Conservation (phyloP, 2,888 invertebrate species). For the Ramazzottius varieornatus region DNA sequence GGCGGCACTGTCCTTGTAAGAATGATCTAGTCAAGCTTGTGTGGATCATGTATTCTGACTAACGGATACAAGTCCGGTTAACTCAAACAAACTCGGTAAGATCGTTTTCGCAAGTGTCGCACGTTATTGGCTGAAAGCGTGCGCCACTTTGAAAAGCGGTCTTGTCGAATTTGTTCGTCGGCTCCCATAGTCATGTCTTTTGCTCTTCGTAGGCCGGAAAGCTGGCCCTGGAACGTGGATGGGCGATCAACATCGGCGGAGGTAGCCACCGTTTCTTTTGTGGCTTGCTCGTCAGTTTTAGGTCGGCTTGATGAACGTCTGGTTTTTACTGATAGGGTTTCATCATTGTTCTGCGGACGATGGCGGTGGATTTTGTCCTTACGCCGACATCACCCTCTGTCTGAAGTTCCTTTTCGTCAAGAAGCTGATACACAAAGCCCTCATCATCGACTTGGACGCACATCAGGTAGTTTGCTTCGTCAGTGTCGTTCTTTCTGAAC, state of each 20-base stretch:
- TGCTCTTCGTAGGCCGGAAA: conserved; percentile 38
- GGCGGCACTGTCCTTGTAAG: conserved; percentile 45
- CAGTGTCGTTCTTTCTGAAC: no score
- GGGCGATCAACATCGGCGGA: conserved; percentile 69
- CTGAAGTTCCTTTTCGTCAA: conserved; percentile 36
- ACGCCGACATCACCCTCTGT: conserved; percentile 59
- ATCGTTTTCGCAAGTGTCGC: not conserved
- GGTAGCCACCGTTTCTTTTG: conserved; percentile 23
- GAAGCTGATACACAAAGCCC: conserved; percentile 27
- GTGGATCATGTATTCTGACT: no score
- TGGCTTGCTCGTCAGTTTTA: not conserved
- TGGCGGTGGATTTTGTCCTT: conserved; percentile 67
- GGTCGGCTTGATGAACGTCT: not conserved
- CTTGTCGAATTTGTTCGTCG: not conserved
- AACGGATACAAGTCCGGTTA: no score
- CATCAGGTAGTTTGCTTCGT: conserved; percentile 39
- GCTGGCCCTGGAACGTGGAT: conserved; percentile 49
- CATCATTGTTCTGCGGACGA: conserved; percentile 50
- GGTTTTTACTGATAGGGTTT: conserved; percentile 29
- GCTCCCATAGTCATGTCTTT: no score
- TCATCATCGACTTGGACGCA: conserved; percentile 73
- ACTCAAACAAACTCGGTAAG: no score
- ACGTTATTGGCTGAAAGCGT: not conserved
- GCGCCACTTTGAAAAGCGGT: not conserved
- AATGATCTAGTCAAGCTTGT: not conserved